Conservation (phyloP, 92 coral and sea anemone genomes). For the Virgularia gustaviana region DNA sequence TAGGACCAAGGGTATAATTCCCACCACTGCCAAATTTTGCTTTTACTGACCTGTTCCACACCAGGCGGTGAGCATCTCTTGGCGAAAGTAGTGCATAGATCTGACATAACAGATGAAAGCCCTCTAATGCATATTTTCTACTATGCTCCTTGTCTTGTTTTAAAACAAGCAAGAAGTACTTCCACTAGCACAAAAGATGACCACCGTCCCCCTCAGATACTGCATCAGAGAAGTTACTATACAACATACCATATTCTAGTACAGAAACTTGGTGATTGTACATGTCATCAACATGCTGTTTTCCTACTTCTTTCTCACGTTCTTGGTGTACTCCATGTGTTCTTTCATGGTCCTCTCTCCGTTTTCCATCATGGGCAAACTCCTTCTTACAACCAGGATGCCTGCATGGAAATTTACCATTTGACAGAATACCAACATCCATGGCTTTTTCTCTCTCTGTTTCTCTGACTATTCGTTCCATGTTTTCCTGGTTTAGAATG, state of each 20-base stretch:
- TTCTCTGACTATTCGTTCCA: neutral
- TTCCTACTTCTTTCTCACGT: neutral
- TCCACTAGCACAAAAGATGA: conserved; percentile 54
- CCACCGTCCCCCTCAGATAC: conserved; percentile 10
- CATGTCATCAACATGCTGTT: neutral
- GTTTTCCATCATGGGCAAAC: conserved; percentile 17
- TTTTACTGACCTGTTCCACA: conserved; percentile 66
- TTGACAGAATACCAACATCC: neutral
- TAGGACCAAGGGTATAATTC: conserved; percentile 1
- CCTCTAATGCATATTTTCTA: conserved; percentile 66
- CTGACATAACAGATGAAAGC: conserved; percentile 56
- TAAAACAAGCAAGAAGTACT: conserved; percentile 57
- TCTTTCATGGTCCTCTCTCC: conserved; percentile 3
- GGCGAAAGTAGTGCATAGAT: conserved; percentile 66
- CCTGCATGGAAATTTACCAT: conserved; percentile 3
- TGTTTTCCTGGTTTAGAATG: neutral
- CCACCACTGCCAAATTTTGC: conserved; percentile 42
- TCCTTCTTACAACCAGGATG: neutral
- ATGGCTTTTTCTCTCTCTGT: neutral
- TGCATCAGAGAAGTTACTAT: neutral
- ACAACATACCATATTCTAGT: neutral
- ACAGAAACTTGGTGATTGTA: neutral
- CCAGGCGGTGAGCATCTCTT: conserved; percentile 53
- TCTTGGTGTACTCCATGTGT: neutral
- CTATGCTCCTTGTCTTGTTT: conserved; percentile 48